Evolutionary conservation across 2,797 vertebrate species (phyloP).

Genomic region (Clangula hyemalis): DNA sequence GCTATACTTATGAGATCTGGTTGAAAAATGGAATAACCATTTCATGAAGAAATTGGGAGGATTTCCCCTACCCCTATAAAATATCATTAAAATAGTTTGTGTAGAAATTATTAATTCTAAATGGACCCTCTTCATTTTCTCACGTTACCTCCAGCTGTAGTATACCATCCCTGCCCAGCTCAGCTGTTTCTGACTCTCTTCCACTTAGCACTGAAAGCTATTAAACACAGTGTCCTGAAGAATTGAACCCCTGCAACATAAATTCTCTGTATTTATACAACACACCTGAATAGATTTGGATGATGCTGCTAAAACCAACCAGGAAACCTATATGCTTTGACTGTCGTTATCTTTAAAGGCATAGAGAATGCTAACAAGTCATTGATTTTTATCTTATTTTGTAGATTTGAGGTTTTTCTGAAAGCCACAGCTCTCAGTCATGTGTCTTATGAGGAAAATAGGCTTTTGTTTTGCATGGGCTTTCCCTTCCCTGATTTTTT

Average conservation of each 20-base stretch:
- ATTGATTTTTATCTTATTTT: not conserved
- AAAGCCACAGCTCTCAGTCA: not conserved
- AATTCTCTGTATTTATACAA: not conserved
- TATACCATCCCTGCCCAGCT: not conserved
- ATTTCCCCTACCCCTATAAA: not conserved
- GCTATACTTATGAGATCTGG: not conserved
- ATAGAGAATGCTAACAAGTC: not conserved
- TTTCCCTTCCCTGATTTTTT: not conserved
- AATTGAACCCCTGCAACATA: not conserved
- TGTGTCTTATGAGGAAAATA: not conserved
- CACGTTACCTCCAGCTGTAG: not conserved
- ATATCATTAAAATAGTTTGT: fast-evolving
- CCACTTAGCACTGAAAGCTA: not conserved
- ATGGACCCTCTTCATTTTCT: not conserved
- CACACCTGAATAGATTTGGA: not conserved
- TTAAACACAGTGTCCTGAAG: not conserved
- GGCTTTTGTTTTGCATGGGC: not conserved
- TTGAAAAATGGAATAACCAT: fast-evolving
- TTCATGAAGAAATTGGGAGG: not conserved
- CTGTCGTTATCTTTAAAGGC: not conserved
- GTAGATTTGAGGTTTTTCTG: not conserved
- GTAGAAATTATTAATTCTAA: not conserved
- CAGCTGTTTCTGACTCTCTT: not conserved
- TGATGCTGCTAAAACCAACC: not conserved
- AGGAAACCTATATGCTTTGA: not conserved